Percentiles rank a stretch among this genome's conserved stretches.
These are phyloP conservation scores for Mormyrus lacerda DNA, from an alignment of 2,113 vertebrate species.

Conservation along the genomic window DNA sequence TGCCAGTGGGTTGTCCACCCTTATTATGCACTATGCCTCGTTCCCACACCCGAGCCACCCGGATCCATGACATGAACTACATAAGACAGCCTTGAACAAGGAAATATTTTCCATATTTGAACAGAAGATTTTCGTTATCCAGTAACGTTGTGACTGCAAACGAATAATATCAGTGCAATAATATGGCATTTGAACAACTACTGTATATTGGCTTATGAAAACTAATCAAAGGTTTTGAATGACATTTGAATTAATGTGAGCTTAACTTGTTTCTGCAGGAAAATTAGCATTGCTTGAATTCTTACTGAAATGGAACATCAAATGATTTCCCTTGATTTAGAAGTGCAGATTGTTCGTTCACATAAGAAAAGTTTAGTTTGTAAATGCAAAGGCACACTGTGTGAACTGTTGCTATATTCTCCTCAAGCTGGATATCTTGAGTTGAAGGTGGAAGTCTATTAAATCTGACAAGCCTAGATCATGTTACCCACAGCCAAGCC, in stretches of 20 bases:
- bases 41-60: too few relatives aligned
- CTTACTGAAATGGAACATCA: slow-evolving; percentile 8
- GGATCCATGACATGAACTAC: too few relatives aligned
- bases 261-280: neutral
- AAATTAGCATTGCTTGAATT: slow-evolving; percentile 10
- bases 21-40: too few relatives aligned
- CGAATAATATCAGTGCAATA: neutral
- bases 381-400: neutral
- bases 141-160: slow-evolving; percentile 1
- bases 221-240: slow-evolving; percentile 11
- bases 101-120: neutral
- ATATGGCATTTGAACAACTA: slow-evolving; percentile 17
- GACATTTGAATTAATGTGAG: neutral
- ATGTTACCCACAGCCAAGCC: neutral
- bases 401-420: neutral
- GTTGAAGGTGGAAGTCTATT: neutral
- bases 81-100: neutral
- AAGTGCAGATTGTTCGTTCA: neutral
- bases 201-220: slow-evolving; percentile 19
- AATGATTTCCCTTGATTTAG: slow-evolving; percentile 16
- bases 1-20: too few relatives aligned
- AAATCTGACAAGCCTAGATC: neutral
- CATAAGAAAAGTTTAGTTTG: neutral
- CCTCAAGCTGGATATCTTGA: neutral
- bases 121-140: neutral